Percentiles rank a stretch among this genome's conserved stretches.
These are phyloP conservation scores for Bambusicola thoracicus DNA, from an alignment of 2,113 vertebrate species.

Conservation along the genomic window DNA sequence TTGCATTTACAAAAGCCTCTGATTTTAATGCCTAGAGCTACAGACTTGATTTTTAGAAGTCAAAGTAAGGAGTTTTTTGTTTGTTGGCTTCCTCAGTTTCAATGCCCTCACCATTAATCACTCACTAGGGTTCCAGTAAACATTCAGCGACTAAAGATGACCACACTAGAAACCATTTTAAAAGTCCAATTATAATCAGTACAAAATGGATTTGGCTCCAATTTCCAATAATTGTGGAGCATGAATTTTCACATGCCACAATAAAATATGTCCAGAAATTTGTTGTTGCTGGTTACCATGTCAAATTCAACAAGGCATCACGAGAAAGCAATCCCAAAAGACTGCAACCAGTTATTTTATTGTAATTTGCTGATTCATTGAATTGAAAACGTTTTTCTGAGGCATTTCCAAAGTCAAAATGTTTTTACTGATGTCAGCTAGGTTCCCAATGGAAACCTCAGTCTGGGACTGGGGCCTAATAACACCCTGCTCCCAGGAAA, in stretches of 20 bases:
- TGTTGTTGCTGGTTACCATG: not conserved
- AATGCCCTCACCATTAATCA: not conserved
- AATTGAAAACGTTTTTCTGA: not conserved
- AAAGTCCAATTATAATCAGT: not conserved
- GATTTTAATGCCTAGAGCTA: not conserved
- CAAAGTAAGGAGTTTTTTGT: fast-evolving
- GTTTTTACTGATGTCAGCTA: not conserved
- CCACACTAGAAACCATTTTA: not conserved
- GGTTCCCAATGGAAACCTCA: not conserved
- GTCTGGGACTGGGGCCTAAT: not conserved
- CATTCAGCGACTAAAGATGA: not conserved
- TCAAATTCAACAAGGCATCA: not conserved
- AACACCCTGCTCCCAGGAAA: not conserved
- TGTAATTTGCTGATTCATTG: not conserved
- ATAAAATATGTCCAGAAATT: not conserved
- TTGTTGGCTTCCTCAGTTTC: not conserved
- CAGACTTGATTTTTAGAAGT: not conserved
- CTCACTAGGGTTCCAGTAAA: not conserved
- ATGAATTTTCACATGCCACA: not conserved
- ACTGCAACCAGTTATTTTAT: not conserved
- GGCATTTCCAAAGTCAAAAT: not conserved
- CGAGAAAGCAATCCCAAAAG: not conserved
- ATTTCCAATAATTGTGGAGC: not conserved
- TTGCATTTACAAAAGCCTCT: not conserved
- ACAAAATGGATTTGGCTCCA: not conserved